These are phyloP conservation scores for Drosophila neonasuta DNA, from an alignment of 2,888 invertebrate genomes.

Conservation along the genomic window DNA sequence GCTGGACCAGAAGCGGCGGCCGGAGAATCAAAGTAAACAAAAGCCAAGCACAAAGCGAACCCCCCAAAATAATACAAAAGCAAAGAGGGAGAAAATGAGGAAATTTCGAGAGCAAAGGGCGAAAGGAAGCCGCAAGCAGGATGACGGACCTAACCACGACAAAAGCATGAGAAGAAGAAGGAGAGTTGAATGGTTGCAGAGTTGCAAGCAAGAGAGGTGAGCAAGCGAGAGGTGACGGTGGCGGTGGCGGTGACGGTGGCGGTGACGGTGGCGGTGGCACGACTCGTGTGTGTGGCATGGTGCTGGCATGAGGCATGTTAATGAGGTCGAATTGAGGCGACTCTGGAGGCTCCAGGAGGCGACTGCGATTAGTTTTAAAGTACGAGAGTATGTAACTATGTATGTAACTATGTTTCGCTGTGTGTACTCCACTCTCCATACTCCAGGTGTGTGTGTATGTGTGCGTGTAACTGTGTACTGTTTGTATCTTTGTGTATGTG, in stretches of 20 bases:
- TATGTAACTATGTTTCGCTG: slow-evolving; percentile 41
- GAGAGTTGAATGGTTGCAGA: slow-evolving; percentile 8
- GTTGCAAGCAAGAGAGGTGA: slow-evolving; percentile 5
- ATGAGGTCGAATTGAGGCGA: slow-evolving; percentile 59
- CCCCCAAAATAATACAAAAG: slow-evolving; percentile 4
- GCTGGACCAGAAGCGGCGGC: slow-evolving; percentile 41
- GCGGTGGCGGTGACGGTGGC: background rate
- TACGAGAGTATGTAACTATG: slow-evolving; percentile 26
- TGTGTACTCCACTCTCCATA: slow-evolving; percentile 50
- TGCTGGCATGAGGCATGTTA: slow-evolving; percentile 42
- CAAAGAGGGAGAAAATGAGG: background rate
- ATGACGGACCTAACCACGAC: slow-evolving; percentile 40
- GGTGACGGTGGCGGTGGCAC: slow-evolving; percentile 4
- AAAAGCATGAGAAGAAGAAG: slow-evolving; percentile 23
- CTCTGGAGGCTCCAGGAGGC: slow-evolving; percentile 52
- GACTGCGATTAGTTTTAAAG: slow-evolving; percentile 72
- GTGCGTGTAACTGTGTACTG: slow-evolving; percentile 7
- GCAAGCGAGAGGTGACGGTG: slow-evolving; percentile 2
- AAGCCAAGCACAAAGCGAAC: slow-evolving; percentile 17
- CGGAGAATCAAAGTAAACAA: slow-evolving; percentile 24
- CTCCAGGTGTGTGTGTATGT: slow-evolving; percentile 29
- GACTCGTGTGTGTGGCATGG: background rate
- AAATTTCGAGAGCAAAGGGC: slow-evolving; percentile 11
- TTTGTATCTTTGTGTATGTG: slow-evolving; percentile 17
- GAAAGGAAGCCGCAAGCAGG: slow-evolving; percentile 19